phyloP scores from a whole-genome alignment of 2,113 vertebrate species.

The Alouatta palliata region DNA sequence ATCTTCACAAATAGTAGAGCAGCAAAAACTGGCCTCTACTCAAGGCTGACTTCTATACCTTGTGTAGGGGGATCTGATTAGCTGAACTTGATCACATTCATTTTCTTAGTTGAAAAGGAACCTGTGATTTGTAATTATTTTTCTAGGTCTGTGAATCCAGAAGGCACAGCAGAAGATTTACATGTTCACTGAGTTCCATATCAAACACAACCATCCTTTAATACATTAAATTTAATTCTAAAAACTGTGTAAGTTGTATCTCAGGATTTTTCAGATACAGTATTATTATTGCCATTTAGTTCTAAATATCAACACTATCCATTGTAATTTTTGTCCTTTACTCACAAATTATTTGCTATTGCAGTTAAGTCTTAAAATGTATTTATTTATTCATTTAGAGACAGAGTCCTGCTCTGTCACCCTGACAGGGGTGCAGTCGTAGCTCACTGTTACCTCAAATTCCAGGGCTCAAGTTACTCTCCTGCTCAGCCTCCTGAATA shows the following conservation, averaged over 20 bases:
- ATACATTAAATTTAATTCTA: not conserved
- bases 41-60: not conserved
- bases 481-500: no score
- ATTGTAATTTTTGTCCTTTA: not conserved
- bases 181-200: not conserved
- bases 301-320: not conserved
- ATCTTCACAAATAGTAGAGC: not conserved
- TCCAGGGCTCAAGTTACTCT: no score
- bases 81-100: not conserved
- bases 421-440: no score
- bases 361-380: not conserved
- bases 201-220: not conserved
- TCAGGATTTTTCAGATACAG: not conserved
- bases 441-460: no score
- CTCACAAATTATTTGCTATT: not conserved
- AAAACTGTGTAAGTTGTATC: not conserved
- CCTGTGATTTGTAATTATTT: not conserved
- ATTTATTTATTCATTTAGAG: no score
- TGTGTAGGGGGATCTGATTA: not conserved
- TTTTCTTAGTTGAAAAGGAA: not conserved
- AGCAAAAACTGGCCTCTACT: not conserved
- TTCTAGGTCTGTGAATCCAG: not conserved
- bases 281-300: not conserved
- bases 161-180: not conserved
- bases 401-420: no score